Evolutionary conservation across 2,888 invertebrate genomes (phyloP), one percentile per base, ranked within the genome.

Genomic region (Dolomedes plantarius): DNA sequence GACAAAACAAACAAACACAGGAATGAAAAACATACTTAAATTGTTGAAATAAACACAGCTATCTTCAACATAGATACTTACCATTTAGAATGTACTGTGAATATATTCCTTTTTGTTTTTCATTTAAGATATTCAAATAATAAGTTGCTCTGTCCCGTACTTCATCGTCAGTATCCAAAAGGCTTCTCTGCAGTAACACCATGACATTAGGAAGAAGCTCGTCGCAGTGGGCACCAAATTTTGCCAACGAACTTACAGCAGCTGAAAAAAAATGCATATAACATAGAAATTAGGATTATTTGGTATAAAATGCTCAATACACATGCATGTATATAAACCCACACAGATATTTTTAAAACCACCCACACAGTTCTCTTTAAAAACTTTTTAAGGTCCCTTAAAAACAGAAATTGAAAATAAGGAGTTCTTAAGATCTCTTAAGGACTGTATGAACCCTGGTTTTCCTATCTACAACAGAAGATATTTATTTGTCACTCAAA

Each of bases 161-260:
- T 93, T 99, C 99, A 91, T 99, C 99, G 91, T 99, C 99, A 0
- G 96, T 95, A 91, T 99, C 99, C 93, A 99, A 93, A 91, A 97
- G 96, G 90, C 98, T 98, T 9, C 98, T 94, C 0, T 95, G 94
- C 16, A 90, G 85, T 62, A 98, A 92, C 6, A 97, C 95, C 77
- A 94, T 93, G 79, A 99, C 96, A 90, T 98, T 98, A 11, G 94
- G 95, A 77, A 97, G 92, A 67, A 99, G 92, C 89, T 95, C 95
- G 0, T 97, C 97, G 91, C 98, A 97, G 78, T 96, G 95, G 0
- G 99, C 99, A 0, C 99, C 99, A 91, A 99, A 99, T 91, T 98
- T 98, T 0, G 99, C 98, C 89, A 99, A 94, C 0, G 99, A 98
- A 0, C 98, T 96, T 0, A 99, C 99, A 0, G 99, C 99, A 0